Evolutionary conservation across 2,888 invertebrate genomes (phyloP), one percentile per base, ranked within the genome.

Genomic region (Eupithecia subfuscata): DNA sequence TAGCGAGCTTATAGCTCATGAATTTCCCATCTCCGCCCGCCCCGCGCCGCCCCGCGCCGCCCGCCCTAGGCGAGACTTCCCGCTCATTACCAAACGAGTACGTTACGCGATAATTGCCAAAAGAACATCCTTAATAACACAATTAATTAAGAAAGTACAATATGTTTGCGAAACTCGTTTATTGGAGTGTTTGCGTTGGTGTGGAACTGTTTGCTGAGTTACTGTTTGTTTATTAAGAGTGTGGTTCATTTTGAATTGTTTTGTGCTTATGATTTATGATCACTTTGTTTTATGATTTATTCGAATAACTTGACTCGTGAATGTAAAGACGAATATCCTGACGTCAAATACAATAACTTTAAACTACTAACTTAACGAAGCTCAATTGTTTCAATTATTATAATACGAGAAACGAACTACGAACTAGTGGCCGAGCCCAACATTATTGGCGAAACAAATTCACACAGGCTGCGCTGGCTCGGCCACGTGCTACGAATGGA

Each of bases 161-260:
- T 25, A 60, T 60, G 60, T 60, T 60, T 25, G 60, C 64, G 16
- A 76, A 76, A 77, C 76, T 77, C 76, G 48, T 72, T 76, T 43
- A 65, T 69, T 73, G 43, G 67, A 25, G 60, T 60, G 60, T 60
- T 60, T 60, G 60, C 25, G 60, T 60, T 25, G 22, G 3, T 25
- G 60, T 60, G 60, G 22, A 25, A 60, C 25, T 60, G 60, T 60
- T n/a, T 60, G 25, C 14, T 0, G 22, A 56, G 52, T 56, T 56
- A 22, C 12, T 60, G 60, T 60, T 60, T 60, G 25, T 60, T 60
- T 60, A 25, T 60, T 14, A 7, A n/a, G 60, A 25, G 25, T 14
- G 60, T 25, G 60, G 60, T 60, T 22, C 7, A 60, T 12, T 60
- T 60, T 25, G 22, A 60, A 6, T 60, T 25, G 60, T 25, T 60